Conservation (phyloP, 37 sponge, comb jelly and placozoan genomes). For the Cliona cf. orientalis region DNA sequence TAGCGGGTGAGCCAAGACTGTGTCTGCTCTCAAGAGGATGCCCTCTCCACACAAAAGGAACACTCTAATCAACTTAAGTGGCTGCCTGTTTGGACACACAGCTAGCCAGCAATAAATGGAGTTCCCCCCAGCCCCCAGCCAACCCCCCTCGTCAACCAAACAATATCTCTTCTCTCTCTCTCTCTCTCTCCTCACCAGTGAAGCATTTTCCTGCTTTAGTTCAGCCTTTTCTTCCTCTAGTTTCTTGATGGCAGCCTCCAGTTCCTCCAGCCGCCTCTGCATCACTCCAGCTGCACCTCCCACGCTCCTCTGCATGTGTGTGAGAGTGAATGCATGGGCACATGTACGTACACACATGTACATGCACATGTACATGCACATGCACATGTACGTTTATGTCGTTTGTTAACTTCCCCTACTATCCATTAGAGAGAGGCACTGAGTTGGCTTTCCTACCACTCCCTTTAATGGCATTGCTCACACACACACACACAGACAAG, state of each 20-base stretch:
- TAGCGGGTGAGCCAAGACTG: too few species aligned
- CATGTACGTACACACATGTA: constrained; percentile 3
- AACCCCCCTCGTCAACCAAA: too few species aligned
- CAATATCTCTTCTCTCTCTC: too few species aligned
- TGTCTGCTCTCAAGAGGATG: too few species aligned
- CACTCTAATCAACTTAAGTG: too few species aligned
- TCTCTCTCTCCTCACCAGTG: constrained; percentile 75
- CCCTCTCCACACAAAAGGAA: too few species aligned
- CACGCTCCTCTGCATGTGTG: constrained; percentile 5
- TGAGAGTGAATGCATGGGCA: neutral
- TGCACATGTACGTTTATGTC: neutral
- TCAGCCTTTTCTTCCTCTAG: constrained; percentile 63
- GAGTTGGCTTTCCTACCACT: too few species aligned
- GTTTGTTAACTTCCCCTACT: neutral
- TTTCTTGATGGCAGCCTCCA: constrained; percentile 51
- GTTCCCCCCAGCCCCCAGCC: too few species aligned
- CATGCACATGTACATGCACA: constrained; percentile 4
- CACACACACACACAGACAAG: constrained; percentile 16
- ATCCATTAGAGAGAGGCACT: too few species aligned
- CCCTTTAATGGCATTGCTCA: neutral
- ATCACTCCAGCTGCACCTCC: constrained; percentile 46
- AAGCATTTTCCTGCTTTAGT: constrained; percentile 73
- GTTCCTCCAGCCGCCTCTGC: constrained; percentile 63
- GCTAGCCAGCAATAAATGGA: too few species aligned
- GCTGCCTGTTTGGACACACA: too few species aligned